Percentiles rank a stretch among this genome's conserved stretches.
phyloP scores from a whole-genome alignment of 2,113 vertebrate genomes.

The Carassius auratus region DNA sequence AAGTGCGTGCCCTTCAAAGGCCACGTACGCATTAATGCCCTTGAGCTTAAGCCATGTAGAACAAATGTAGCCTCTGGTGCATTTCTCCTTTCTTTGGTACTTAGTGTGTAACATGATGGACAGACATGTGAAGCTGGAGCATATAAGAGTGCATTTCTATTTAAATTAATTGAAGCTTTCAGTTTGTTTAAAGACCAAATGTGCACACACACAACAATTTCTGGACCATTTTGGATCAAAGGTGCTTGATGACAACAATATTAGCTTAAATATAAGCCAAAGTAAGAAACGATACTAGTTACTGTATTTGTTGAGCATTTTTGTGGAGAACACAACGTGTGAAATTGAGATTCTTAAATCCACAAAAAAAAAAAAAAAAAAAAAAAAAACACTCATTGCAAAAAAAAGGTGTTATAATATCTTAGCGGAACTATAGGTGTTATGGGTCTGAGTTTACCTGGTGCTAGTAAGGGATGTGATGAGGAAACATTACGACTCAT shows the following conservation, averaged over 20 bases:
- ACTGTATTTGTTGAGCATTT: no score
- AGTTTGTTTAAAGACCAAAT: no score
- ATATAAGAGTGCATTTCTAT: neutral
- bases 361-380: no score
- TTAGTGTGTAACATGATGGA: slow-evolving; percentile 11
- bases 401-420: no score
- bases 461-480: slow-evolving; percentile 81
- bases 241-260: neutral
- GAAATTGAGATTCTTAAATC: no score
- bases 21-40: neutral
- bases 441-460: slow-evolving; percentile 76
- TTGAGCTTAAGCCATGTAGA: neutral
- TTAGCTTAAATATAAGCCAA: neutral
- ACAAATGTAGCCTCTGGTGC: slow-evolving; percentile 18
- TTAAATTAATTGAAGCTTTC: neutral
- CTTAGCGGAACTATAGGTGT: neutral
- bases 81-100: neutral
- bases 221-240: neutral
- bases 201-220: neutral
- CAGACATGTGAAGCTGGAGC: neutral
- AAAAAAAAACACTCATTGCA: no score
- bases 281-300: no score
- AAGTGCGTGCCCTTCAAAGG: slow-evolving; percentile 6
- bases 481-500: slow-evolving; percentile 77
- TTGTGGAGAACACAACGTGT: no score